phyloP scores from a whole-genome alignment of 2,113 vertebrate species.

The Noctilio leporinus region DNA sequence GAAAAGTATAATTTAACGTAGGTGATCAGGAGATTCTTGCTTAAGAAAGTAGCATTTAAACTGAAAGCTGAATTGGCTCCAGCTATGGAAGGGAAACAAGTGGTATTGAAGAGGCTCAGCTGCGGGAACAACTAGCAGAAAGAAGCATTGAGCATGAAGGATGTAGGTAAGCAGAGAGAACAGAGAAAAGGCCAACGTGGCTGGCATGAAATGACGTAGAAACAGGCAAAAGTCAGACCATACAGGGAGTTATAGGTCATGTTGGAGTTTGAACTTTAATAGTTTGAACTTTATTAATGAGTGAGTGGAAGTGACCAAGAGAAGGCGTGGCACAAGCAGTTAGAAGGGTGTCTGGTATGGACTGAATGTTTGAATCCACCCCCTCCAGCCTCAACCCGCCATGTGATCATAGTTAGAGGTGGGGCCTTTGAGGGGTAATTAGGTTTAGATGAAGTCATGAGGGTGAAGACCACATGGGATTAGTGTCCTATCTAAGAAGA shows the following conservation, averaged over 20 bases:
- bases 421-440: neutral
- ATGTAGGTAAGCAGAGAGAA: neutral
- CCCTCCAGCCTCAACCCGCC: neutral
- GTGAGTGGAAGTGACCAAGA: neutral
- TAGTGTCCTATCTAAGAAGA: neutral
- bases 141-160: neutral
- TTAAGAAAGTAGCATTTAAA: constrained; percentile 1
- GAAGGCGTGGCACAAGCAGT: neutral
- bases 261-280: neutral
- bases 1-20: neutral
- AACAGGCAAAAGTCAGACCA: neutral
- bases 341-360: neutral
- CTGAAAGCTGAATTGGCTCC: neutral
- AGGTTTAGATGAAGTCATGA: neutral
- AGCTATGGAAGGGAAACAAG: neutral
- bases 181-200: neutral
- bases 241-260: neutral
- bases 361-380: neutral
- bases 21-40: neutral
- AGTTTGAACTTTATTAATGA: neutral
- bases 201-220: neutral
- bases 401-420: neutral
- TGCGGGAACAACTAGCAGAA: neutral
- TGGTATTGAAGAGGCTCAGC: neutral
- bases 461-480: neutral